Base-by-base conservation (phyloP, 2,113 vertebrate species). In the Chlamydotis undulata region DNA sequence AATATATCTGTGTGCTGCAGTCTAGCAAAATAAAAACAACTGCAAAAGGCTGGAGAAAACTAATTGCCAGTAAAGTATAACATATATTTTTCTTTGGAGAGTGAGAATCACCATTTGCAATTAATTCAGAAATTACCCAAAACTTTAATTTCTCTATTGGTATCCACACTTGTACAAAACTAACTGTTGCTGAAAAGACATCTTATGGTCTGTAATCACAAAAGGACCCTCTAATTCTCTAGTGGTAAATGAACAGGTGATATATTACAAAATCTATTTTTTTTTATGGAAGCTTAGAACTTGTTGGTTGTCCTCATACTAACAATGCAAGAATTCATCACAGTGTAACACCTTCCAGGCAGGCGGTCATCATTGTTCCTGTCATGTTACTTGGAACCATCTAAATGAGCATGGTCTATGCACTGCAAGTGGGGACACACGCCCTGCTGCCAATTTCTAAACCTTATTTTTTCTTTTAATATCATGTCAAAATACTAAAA, bases 101-200 rank as follows among this genome's bases (percentile, higher is more conserved):
- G 18, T 39, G 18, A 86, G 61, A 92, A 68, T 93, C 63, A 84
- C 37, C 93, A 49, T 81, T 90, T 79, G n/a, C 59, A 83, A 74
- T 59, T 64, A 33, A 85, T 67, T 88, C 33, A 82, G 35, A 82
- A 90, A 59, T 96, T 85, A 95, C 10, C 10, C n/a, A 65, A 89
- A 89, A 19, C 52, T 96, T 92, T 90, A 43, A 83, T 94, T 94
- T 89, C 50, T 89, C 33, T 86, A 15, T 91, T 68, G 33, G 14
- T 11, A 29, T 29, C 41, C 14, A 47, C 24, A 64, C 29, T 65
- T 53, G 7, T 74, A 25, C 37, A 59, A n/a, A 77, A 60, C 39
- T 64, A 67, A 64, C 9, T 13, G 10, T 35, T 59, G 28, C 37
- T 74, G 73, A 88, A 65, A 91, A 87, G 69, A 22, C 2, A 52